Conservation (phyloP, 2,797 vertebrate genomes). For the Pseudocheirus occidentalis region DNA sequence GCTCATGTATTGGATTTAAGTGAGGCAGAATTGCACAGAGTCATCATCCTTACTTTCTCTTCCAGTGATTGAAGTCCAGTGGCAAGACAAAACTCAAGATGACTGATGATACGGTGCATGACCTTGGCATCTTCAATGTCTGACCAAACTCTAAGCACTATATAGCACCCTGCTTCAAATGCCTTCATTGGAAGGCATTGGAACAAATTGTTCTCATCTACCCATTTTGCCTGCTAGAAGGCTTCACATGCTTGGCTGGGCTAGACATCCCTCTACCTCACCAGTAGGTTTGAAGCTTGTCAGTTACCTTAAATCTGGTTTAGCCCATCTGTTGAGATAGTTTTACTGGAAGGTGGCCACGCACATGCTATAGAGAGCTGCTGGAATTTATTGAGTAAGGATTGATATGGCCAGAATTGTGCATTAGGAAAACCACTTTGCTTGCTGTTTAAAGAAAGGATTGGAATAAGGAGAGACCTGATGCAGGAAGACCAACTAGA, state of each 20-base stretch:
- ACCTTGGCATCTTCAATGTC: background rate
- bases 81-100: background rate
- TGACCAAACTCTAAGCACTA: background rate
- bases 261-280: background rate
- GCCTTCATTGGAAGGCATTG: background rate
- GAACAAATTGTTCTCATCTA: background rate
- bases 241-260: background rate
- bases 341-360: background rate
- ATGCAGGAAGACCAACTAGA: background rate
- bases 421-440: background rate
- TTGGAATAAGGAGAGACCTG: background rate
- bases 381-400: background rate
- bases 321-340: background rate
- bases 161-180: background rate
- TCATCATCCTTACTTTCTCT: background rate
- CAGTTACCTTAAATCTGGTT: background rate
- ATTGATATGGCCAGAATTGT: background rate
- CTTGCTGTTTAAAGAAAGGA: background rate
- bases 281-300: background rate
- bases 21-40: background rate
- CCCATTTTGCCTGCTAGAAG: background rate
- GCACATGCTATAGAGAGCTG: background rate
- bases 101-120: background rate
- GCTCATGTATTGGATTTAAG: background rate
- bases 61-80: background rate